Evolutionary conservation across 2,888 invertebrate species (phyloP).

Genomic region (Caenorhabditis sp.): DNA sequence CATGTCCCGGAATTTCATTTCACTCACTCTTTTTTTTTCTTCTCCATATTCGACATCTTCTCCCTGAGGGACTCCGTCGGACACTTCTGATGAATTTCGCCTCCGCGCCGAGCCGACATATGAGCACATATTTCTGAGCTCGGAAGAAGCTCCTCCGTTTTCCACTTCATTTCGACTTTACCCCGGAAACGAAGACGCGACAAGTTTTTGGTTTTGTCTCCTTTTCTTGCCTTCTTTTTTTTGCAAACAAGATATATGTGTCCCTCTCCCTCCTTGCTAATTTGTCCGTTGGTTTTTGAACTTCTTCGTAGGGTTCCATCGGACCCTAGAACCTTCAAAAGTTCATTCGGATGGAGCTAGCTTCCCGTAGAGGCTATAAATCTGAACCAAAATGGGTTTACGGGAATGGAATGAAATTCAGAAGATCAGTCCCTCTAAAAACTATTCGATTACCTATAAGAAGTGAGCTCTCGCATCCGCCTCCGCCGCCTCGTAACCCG

Average conservation of each 20-base stretch:
- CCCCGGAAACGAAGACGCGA: constrained; percentile 31
- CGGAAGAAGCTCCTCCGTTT: constrained; percentile 15
- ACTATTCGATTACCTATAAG: constrained; percentile 31
- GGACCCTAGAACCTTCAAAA: constrained; percentile 6
- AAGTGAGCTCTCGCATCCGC: constrained; percentile 35
- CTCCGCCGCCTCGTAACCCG: constrained; percentile 51
- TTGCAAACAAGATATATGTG: constrained; percentile 42
- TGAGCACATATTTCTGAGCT: constrained; percentile 46
- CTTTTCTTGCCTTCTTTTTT: not conserved
- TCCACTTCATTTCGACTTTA: constrained; percentile 56
- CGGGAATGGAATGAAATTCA: not conserved
- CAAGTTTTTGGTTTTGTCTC: constrained; percentile 45
- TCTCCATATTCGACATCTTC: constrained; percentile 41
- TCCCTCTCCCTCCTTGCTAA: constrained; percentile 25
- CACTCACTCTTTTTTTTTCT: constrained; percentile 6
- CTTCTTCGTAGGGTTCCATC: not conserved
- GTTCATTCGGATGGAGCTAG: not conserved
- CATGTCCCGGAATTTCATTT: constrained; percentile 37
- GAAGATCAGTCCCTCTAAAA: constrained; percentile 37
- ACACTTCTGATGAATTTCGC: constrained; percentile 65
- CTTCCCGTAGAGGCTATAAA: constrained; percentile 15
- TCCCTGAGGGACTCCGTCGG: constrained; percentile 53
- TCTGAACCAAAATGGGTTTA: constrained; percentile 13
- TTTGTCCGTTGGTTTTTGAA: constrained; percentile 34
- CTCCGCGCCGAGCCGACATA: constrained; percentile 48